Base-by-base conservation (phyloP, 2,797 vertebrate genomes). In the Streptopelia turtur region DNA sequence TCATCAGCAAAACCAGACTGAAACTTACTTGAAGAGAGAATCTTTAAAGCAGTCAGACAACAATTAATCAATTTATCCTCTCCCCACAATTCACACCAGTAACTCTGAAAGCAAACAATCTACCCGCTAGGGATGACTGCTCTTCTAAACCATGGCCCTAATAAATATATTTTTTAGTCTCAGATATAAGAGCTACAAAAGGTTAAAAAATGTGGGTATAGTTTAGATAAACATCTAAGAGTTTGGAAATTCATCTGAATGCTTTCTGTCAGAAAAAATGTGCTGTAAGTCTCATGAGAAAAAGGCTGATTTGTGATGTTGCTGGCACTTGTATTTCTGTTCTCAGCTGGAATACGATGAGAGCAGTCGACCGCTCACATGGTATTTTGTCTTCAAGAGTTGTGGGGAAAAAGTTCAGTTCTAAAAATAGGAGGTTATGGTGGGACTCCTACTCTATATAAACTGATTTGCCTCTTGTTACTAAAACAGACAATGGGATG, bases 321-420 rank as follows among this genome's bases (percentile, higher is more conserved):
- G 80, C 77, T 80, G 88, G 70, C 64, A 57, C 81, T 94, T 90
- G 88, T 93, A 64, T 94, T 94, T 95, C 86, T 96, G 33, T 76
- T 97, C 91, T 96, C 93, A 94, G 87, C 82, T 94, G 86, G 94
- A 96, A 87, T 86, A 95, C 14, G 74, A 89, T 61, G 88, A 93
- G 77, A 94, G 28, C 20, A 95, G 86, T 83, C 93, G 87, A 70
- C 71, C 83, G 93, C 39, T 27, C 89, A 88, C 88, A 93, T 72
- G 68, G 83, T 94, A 83, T 94, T 96, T 96, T 96, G 95, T 93
- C 82, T 97, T 94, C 81, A 75, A 33, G 76, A 83, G 66, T 75
- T 77, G 81, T 72, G 76, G 77, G 55, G 81, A 18, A 78, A 91
- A 84, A 75, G 71, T 78, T 93, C 86, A 83, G 64, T 50, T 91